Percentiles rank a stretch among this genome's conserved stretches.
These are phyloP conservation scores for Rhorus exstirpatorius DNA, from an alignment of 2,888 invertebrate genomes.

Conservation along the genomic window DNA sequence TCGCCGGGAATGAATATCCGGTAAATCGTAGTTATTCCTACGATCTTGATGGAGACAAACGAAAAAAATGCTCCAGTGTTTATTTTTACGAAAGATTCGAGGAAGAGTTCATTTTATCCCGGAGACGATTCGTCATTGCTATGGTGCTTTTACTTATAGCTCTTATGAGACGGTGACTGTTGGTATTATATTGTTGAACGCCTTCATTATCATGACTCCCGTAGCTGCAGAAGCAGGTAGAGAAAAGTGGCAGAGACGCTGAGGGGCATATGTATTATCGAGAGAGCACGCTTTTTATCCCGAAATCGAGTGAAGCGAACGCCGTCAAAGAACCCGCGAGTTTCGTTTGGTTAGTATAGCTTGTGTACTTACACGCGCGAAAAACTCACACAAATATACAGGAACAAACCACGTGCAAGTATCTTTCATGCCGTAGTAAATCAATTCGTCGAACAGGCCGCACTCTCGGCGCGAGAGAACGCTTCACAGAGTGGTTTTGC, in stretches of 20 bases:
- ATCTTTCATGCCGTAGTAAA: slow-evolving; percentile 47
- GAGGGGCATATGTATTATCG: slow-evolving; percentile 19
- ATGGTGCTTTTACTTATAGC: slow-evolving; percentile 1
- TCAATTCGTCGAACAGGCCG: slow-evolving; percentile 59
- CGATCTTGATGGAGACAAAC: not conserved
- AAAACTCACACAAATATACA: slow-evolving; percentile 32
- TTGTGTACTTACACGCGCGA: slow-evolving; percentile 9
- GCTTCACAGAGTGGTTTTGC: slow-evolving; percentile 32
- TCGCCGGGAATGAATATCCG: too few relatives aligned
- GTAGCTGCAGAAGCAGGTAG: not conserved
- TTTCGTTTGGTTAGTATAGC: slow-evolving; percentile 14
- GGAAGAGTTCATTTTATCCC: not conserved
- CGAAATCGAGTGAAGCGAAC: slow-evolving; percentile 31
- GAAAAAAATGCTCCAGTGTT: not conserved
- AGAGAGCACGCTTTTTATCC: slow-evolving; percentile 50
- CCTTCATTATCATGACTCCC: slow-evolving; percentile 53
- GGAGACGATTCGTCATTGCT: slow-evolving; percentile 33
- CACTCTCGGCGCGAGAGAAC: slow-evolving; percentile 45
- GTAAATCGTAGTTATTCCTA: too few relatives aligned
- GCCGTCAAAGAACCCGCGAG: slow-evolving; percentile 51
- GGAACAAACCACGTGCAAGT: slow-evolving; percentile 22
- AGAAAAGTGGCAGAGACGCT: slow-evolving; percentile 5
- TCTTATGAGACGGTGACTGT: slow-evolving; percentile 19
- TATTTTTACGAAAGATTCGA: not conserved
- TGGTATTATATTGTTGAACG: slow-evolving; percentile 25